Conservation (phyloP, 2,797 vertebrate species). For the Pogonophryne albipinna region DNA sequence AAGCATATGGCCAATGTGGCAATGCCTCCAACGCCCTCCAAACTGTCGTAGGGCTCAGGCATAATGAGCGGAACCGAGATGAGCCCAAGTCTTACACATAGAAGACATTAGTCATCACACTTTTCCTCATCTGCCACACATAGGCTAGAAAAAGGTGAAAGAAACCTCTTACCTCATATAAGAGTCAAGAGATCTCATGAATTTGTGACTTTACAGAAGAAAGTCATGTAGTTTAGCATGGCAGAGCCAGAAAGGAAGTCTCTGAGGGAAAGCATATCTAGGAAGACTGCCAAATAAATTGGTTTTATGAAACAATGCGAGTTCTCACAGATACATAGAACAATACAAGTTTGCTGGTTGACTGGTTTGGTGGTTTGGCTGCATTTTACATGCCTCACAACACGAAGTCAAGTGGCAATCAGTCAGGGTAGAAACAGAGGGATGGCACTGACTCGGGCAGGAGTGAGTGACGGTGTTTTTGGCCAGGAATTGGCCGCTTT, state of each 20-base stretch:
- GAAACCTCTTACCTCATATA: slow-evolving; percentile 40
- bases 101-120: slow-evolving; percentile 73
- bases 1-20: slow-evolving; percentile 83
- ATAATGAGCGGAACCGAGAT: slow-evolving; percentile 74
- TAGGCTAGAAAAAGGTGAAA: slow-evolving; percentile 36
- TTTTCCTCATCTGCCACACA: slow-evolving; percentile 65
- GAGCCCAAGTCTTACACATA: slow-evolving; percentile 61
- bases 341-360: slow-evolving; percentile 44
- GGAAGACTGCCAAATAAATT: slow-evolving; percentile 25
- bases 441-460: slow-evolving; percentile 38
- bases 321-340: slow-evolving; percentile 35
- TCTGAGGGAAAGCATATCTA: slow-evolving; percentile 33
- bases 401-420: slow-evolving; percentile 34
- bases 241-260: slow-evolving; percentile 46
- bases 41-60: slow-evolving; percentile 72
- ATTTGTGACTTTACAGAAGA: slow-evolving; percentile 60
- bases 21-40: slow-evolving; percentile 72
- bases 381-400: slow-evolving; percentile 36
- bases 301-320: slow-evolving; percentile 40
- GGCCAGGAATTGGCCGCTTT: slow-evolving; percentile 63
- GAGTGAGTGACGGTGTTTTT: slow-evolving; percentile 54
- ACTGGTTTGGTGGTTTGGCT: slow-evolving; percentile 22
- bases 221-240: slow-evolving; percentile 49
- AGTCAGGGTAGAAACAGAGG: slow-evolving; percentile 39
- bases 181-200: slow-evolving; percentile 44